Conservation (phyloP, 2,797 vertebrate genomes). For the Varecia variegata region DNA sequence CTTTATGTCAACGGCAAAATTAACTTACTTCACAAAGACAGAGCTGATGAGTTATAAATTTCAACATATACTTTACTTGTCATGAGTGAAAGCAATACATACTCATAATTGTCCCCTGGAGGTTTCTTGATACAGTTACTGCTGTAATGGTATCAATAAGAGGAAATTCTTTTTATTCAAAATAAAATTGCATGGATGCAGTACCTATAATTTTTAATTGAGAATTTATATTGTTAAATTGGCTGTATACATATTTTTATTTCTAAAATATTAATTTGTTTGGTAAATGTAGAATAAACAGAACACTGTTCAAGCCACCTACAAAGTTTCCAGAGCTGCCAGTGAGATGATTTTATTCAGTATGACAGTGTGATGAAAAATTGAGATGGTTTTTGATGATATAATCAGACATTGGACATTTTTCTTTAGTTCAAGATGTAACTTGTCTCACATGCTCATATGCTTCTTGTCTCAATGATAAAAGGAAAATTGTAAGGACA, state of each 20-base stretch:
- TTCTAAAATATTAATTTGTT: slow-evolving; percentile 53
- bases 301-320: neutral
- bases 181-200: slow-evolving; percentile 32
- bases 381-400: slow-evolving; percentile 32
- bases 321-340: slow-evolving; percentile 6
- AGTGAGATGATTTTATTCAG: neutral
- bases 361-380: slow-evolving; percentile 5
- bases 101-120: slow-evolving; percentile 49
- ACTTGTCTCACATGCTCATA: neutral
- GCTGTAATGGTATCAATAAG: neutral
- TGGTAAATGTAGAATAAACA: slow-evolving; percentile 11
- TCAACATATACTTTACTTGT: slow-evolving; percentile 39
- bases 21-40: slow-evolving; percentile 40
- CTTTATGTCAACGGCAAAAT: slow-evolving; percentile 47
- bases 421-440: slow-evolving; percentile 38
- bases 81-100: slow-evolving; percentile 38
- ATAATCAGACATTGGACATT: slow-evolving; percentile 22
- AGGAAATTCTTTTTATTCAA: slow-evolving; percentile 55
- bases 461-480: neutral
- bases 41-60: slow-evolving; percentile 51
- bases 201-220: slow-evolving; percentile 28
- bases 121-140: slow-evolving; percentile 38
- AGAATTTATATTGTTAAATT: slow-evolving; percentile 36
- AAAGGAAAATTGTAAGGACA: neutral
- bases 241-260: slow-evolving; percentile 27